Conservation (phyloP, 1,140 invertebrate species). For the Calosoma granatense region DNA sequence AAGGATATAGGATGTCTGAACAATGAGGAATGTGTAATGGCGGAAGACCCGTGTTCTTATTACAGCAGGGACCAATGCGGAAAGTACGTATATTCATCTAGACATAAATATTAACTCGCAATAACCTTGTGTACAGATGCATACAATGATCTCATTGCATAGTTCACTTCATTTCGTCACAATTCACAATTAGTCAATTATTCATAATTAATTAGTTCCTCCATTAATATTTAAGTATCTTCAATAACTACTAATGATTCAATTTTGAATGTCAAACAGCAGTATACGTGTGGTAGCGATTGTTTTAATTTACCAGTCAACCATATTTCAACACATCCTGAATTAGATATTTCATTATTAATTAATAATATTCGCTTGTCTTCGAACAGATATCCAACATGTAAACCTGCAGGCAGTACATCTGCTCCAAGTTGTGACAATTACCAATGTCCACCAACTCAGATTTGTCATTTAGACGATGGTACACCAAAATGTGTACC, state of each 20-base stretch:
- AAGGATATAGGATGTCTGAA: conserved; percentile 63
- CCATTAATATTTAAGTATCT: no score
- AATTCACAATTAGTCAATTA: no score
- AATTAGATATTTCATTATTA: no score
- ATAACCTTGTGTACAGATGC: background rate
- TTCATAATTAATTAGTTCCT: no score
- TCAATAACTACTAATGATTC: no score
- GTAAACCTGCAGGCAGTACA: conserved; percentile 19
- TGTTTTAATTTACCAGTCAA: no score
- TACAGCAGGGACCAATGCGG: conserved; percentile 35
- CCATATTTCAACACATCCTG: no score
- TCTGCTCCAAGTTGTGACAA: conserved; percentile 20
- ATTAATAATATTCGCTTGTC: background rate
- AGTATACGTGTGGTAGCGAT: no score
- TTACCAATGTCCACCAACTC: conserved; percentile 29
- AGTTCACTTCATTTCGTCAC: no score
- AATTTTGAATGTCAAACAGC: no score
- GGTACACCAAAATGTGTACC: conserved; percentile 28
- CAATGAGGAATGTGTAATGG: conserved; percentile 59
- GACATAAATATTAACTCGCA: no score
- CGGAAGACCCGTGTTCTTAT: conserved; percentile 54
- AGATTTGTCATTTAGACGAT: conserved; percentile 28
- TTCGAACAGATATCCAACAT: conserved; percentile 27
- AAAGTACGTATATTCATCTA: conserved; percentile 24
- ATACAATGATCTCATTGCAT: conserved; percentile 4